Conservation (phyloP, 2,888 invertebrate species). For the Neocrepidodera transversa region DNA sequence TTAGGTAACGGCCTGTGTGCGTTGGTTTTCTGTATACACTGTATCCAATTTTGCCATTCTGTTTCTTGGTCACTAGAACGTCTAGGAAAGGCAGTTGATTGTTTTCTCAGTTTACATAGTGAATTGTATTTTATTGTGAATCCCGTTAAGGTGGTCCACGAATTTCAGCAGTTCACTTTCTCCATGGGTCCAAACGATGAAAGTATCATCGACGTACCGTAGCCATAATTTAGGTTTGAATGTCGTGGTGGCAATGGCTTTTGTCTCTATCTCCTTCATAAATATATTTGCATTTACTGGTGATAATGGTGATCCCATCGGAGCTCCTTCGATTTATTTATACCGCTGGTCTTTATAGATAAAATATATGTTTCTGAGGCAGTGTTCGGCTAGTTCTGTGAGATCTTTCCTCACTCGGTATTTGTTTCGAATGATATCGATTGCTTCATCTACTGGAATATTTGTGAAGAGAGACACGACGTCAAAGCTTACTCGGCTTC, state of each 20-base stretch:
- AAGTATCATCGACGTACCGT: conserved; percentile 28
- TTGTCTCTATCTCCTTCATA: conserved; percentile 16
- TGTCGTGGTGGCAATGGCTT: conserved; percentile 3
- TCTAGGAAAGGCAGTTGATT: too few species aligned
- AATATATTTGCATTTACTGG: conserved; percentile 17
- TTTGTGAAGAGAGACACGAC: too few species aligned
- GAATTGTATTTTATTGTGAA: background rate
- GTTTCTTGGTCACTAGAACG: too few species aligned
- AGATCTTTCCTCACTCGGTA: background rate
- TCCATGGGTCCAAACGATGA: conserved; percentile 14
- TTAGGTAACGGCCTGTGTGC: too few species aligned
- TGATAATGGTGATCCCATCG: background rate
- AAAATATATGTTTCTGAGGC: background rate
- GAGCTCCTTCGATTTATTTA: background rate
- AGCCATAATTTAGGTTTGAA: conserved; percentile 23
- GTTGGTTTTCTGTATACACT: too few species aligned
- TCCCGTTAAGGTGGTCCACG: background rate
- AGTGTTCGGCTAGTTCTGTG: too few species aligned
- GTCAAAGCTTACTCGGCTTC: background rate
- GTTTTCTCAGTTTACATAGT: too few species aligned
- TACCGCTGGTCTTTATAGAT: background rate
- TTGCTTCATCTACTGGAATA: background rate
- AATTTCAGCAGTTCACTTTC: background rate
- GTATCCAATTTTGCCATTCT: too few species aligned
- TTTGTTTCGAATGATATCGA: background rate